These are phyloP conservation scores for Thereva nobilitata DNA, from an alignment of 2,888 invertebrate genomes.

Conservation along the genomic window DNA sequence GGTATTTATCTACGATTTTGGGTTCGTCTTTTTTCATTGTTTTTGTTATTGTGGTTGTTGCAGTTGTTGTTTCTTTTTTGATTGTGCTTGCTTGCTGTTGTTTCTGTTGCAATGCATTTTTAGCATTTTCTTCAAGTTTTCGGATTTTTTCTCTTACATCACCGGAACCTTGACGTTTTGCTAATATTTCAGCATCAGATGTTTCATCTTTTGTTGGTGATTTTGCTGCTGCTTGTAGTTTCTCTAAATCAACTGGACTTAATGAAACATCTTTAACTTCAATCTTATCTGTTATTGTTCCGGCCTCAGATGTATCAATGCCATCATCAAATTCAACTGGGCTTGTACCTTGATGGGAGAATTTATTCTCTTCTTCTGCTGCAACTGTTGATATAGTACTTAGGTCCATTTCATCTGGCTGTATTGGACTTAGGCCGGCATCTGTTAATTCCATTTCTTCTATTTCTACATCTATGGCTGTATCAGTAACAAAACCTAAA, in stretches of 20 bases:
- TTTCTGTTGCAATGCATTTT: conserved; percentile 42
- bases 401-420: conserved; percentile 59
- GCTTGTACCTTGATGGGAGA: conserved; percentile 60
- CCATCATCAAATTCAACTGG: conserved; percentile 60
- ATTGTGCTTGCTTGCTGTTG: conserved; percentile 48
- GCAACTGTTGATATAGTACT: conserved; percentile 53
- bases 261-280: conserved; percentile 61
- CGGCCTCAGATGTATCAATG: conserved; percentile 61
- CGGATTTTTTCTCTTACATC: conserved; percentile 64
- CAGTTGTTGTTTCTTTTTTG: conserved; percentile 46
- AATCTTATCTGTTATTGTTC: conserved; percentile 60
- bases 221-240: not conserved
- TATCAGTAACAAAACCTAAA: conserved; percentile 58
- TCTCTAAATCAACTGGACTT: conserved; percentile 59
- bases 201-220: conserved; percentile 44
- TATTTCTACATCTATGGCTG: conserved; percentile 54
- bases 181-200: conserved; percentile 55
- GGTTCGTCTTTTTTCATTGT: conserved; percentile 48
- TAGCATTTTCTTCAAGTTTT: conserved; percentile 60
- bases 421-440: conserved; percentile 63
- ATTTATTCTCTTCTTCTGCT: conserved; percentile 56
- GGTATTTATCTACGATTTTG: conserved; percentile 4
- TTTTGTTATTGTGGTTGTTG: conserved; percentile 39
- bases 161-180: conserved; percentile 57
- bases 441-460: conserved; percentile 63